Evolutionary conservation across 2,113 vertebrate genomes (phyloP), one percentile per base, ranked within the genome.

Genomic region (Oenanthe melanoleuca): DNA sequence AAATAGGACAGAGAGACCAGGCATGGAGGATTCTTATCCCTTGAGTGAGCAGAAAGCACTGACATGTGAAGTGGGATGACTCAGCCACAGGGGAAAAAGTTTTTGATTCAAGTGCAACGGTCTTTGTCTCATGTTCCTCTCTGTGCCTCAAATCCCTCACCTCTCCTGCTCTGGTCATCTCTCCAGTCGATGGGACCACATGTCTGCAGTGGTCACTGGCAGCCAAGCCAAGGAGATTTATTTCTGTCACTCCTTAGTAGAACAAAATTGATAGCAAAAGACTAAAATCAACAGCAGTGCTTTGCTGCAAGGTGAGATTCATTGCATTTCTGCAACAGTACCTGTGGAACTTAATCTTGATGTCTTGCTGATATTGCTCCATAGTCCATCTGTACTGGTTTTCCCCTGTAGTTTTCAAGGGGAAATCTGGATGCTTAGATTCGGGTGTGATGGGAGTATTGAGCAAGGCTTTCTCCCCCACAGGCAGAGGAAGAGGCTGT

Each of bases 351-450:
- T 64, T 63, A 20, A 65, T 80, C 57, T 65, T 2, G 0, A 6
- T 1, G 0, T 53, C 59, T 75, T 3, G 0, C 24, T 40, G 17
- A 28, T 37, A 7, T 28, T 20, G n/a, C 31, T 3, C 4, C 0
- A 0, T 14, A 37, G 23, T 49, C 33, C 2, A 1, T 63, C 66
- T 11, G 1, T 45, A 5, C 24, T 20, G 3, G 9, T 26, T 24
- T 86, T 12, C 28, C 28, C 59, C 31, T 10, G 6, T n/a, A 47
- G 28, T 40, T 17, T 9, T 1, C 21, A 1, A 15, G 18, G n/a
- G 16, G 14, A 22, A 19, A 56, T 37, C 20, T 65, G 33, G 14
- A 9, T 60, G 25, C 8, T n/a, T 75, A 37, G 38, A 8, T 69
- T 88, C 21, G 8, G 49, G 25, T 60, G 52, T 5, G 7, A 11